Evolutionary conservation across 1,140 invertebrate genomes (phyloP).

Genomic region (Apis dorsata): DNA sequence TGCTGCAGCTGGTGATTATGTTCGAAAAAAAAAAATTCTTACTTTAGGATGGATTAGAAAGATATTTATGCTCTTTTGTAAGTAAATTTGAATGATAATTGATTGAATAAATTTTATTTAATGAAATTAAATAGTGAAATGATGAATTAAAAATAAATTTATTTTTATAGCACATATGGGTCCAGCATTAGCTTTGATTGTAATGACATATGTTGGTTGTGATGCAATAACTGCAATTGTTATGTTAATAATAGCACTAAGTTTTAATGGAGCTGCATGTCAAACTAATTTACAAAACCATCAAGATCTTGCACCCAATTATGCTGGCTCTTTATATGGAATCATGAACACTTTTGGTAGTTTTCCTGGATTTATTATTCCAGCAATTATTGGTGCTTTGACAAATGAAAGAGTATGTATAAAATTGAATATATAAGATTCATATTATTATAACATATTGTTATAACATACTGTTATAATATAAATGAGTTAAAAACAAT

Average conservation of each 20-base stretch:
- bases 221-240: constrained; percentile 83
- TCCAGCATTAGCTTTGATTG: constrained; percentile 84
- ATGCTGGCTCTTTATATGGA: constrained; percentile 88
- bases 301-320: constrained; percentile 91
- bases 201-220: constrained; percentile 85
- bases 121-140: too few relatives aligned
- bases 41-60: constrained; percentile 84
- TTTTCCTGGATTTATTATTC: constrained; percentile 87
- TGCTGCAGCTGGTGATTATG: constrained; percentile 84
- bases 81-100: constrained; percentile 69
- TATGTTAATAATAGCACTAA: constrained; percentile 87
- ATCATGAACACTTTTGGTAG: constrained; percentile 88
- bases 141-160: constrained; percentile 1
- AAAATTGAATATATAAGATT: constrained; percentile 10
- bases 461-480: neutral
- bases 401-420: constrained; percentile 83
- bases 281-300: constrained; percentile 91
- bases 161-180: constrained; percentile 84
- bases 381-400: constrained; percentile 85
- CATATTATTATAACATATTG: neutral
- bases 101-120: neutral
- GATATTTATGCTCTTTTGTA: constrained; percentile 86
- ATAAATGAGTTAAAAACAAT: neutral
- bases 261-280: constrained; percentile 91
- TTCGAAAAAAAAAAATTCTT: constrained; percentile 82